A percentile compares a stretch with the other conserved stretches of the same genome.
Conservation (phyloP, 2,888 invertebrate species). For the Marasmarcha lunaedactyla region DNA sequence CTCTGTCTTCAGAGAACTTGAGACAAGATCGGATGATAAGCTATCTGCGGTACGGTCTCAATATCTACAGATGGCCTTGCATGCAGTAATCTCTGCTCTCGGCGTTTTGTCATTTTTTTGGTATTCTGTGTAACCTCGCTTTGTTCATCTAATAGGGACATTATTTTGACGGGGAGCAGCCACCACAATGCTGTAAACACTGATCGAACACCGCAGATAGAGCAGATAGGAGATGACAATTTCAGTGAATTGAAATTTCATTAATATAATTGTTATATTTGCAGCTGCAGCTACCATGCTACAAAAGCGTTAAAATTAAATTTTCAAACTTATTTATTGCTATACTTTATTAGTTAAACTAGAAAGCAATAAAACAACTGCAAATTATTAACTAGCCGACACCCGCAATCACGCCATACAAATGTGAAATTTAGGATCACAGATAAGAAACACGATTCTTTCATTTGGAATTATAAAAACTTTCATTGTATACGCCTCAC, state of each 20-base stretch:
- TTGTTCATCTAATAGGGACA: constrained; percentile 66
- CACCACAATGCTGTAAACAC: constrained; percentile 62
- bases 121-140: constrained; percentile 56
- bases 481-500: neutral
- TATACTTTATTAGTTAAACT: too few relatives aligned
- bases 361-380: constrained; percentile 20
- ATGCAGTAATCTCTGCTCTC: constrained; percentile 50
- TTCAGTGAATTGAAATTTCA: neutral
- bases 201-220: constrained; percentile 59
- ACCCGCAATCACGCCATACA: constrained; percentile 23
- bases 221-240: constrained; percentile 43
- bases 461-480: constrained; percentile 15
- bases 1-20: constrained; percentile 66
- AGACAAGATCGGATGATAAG: constrained; percentile 62
- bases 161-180: constrained; percentile 66
- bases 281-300: constrained; percentile 18
- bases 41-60: constrained; percentile 64
- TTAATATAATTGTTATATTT: neutral
- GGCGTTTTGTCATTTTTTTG: constrained; percentile 60
- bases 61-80: constrained; percentile 69
- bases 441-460: constrained; percentile 26
- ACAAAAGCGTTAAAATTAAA: too few relatives aligned
- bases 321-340: too few relatives aligned
- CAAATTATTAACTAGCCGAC: constrained; percentile 1
- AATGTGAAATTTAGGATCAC: constrained; percentile 9